Base-by-base conservation (phyloP, 2,113 vertebrate species). In the Carollia perspicillata region DNA sequence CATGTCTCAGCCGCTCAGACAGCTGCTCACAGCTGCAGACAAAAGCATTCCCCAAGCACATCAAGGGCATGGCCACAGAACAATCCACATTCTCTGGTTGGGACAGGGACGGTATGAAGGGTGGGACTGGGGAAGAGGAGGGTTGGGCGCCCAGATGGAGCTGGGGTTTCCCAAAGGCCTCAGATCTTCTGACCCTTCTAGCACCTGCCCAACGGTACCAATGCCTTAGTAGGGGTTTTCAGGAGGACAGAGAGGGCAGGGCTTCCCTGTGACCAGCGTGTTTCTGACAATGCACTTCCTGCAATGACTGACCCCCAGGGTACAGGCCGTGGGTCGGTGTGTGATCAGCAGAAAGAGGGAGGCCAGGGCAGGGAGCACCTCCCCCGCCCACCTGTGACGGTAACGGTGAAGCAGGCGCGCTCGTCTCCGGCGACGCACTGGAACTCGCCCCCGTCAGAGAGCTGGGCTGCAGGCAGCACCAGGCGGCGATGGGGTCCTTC, bases 381-480 rank as follows among this genome's bases (percentile, higher is more conserved):
- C 40, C 11, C 47, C 33, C 5, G 9, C 22, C 72, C 72, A 99
- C 99, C 99, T 99, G 99, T 98, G 97, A 99, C 99, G 8, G 99
- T 99, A 77, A 99, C 98, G 5, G 98, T 99, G 97, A 99, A 99
- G 60, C 98, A 99, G 97, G 99, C 98, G 0, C 99, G 99, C 94
- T 99, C 99, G 0, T 99, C 99, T 0, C 98, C 99, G 0, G 99
- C 99, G 1, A 99, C 99, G 0, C 99, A 99, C 20, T 99, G 99
- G 0, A 99, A 99, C 96, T 99, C 99, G 14, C 99, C 99, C 0
- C 99, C 98, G 0, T 99, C 98, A n/a, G 98, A 98, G 7, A 98
- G 98, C 20, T 92, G 99, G 12, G 99, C 98, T 0, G 98, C 98
- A 2, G 99, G 99, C 93, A 99, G 99, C 80, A 99, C 98, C 71